phyloP scores from a whole-genome alignment of 2,888 invertebrate genomes.

The Tanypteryx hageni region DNA sequence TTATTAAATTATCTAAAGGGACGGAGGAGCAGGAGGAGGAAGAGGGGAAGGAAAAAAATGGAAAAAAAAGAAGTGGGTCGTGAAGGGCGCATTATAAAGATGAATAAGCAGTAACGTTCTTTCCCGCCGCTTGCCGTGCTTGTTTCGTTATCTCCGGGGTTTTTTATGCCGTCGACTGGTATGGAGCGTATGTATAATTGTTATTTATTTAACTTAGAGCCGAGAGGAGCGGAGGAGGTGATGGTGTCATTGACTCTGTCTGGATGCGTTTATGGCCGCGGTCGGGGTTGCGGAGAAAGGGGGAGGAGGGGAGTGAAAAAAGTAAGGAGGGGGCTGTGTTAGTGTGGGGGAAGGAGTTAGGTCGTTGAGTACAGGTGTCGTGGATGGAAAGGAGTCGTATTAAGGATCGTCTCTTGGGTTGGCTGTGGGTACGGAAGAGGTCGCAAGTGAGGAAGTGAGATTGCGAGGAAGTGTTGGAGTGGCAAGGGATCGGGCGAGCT shows the following conservation, averaged over 20 bases:
- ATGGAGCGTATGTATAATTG: conserved; percentile 60
- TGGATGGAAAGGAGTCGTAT: too few species aligned
- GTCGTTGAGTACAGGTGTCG: too few species aligned
- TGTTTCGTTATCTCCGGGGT: conserved; percentile 55
- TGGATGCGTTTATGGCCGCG: conserved; percentile 44
- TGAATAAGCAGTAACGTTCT: conserved; percentile 52
- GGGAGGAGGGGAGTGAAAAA: not conserved
- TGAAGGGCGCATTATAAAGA: conserved; percentile 61
- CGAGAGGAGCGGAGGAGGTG: not conserved
- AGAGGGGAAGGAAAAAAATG: not conserved
- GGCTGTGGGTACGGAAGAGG: too few species aligned
- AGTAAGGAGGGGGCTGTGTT: not conserved
- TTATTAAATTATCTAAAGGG: conserved; percentile 61
- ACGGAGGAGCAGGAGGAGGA: not conserved
- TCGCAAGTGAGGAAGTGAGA: too few species aligned
- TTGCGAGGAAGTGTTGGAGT: too few species aligned
- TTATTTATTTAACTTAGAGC: conserved; percentile 62
- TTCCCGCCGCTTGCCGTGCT: conserved; percentile 32
- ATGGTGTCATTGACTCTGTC: conserved; percentile 57
- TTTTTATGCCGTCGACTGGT: conserved; percentile 56
- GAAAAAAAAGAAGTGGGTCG: conserved; percentile 52
- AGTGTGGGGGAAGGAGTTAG: not conserved
- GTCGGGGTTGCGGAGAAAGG: not conserved
- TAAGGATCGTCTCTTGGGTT: too few species aligned
- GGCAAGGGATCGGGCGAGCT: too few species aligned